Evolutionary conservation across 1,140 invertebrate species (phyloP), one percentile per base, ranked within the genome.

Genomic region (Halictus rubicundus): DNA sequence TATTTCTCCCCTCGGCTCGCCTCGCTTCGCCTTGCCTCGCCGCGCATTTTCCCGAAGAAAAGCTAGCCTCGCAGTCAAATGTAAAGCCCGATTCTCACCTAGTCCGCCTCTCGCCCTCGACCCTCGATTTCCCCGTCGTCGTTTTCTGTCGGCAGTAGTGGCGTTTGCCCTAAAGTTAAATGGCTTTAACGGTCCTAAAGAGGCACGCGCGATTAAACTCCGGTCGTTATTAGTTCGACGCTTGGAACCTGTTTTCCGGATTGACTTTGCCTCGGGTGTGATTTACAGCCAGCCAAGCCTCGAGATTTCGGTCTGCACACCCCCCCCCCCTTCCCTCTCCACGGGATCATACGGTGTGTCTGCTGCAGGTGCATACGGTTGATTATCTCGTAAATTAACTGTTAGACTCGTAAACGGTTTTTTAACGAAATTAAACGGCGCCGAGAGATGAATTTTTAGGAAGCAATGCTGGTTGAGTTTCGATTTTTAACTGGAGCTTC

Each of bases 121-220:
- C 8, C 54, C 54, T 21, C 54, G 19, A 57, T 46, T n/a, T 39
- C 65, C 71, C 46, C 25, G 70, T 19, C 49, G 54, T 14, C 54
- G 39, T 37, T 52, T 32, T n/a, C 21, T 9, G 5, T 32, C 25
- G n/a, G 23, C 70, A 27, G 37, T 10, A 71, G 19, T 19, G 23
- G 7, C 71, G 52, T 42, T 63, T 72, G 21, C 59, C 68, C 52
- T 70, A 27, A 46, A 70, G 60, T 78, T 70, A 78, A 78, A 71
- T 64, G 60, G 76, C 27, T 70, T 42, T 61, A 78, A 42, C 68
- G 37, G 68, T 27, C 63, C 27, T 52, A 54, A 78, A 32, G 61
- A 65, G 76, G 32, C 46, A 46, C n/a, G 76, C 37, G 49, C 68
- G 68, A 78, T 78, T 78, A 78, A 78, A 71, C 76, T 71, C 60